phyloP scores from a whole-genome alignment of 1,140 invertebrate genomes.

The Euglossa dilemma region DNA sequence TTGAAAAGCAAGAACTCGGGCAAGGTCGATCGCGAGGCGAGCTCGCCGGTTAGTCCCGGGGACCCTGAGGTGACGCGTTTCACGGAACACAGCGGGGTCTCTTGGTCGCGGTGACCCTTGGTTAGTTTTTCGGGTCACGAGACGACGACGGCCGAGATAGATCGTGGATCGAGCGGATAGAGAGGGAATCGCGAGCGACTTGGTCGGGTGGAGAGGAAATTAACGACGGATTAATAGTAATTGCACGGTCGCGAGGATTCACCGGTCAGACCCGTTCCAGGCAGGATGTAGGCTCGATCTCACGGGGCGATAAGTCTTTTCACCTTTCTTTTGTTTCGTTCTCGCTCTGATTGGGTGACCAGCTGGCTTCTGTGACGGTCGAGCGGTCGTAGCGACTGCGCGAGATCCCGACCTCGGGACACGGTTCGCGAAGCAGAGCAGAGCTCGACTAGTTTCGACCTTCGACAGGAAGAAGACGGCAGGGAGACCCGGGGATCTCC shows the following conservation, averaged over 20 bases:
- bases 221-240: conserved; percentile 72
- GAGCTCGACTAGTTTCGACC: conserved; percentile 53
- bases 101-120: conserved; percentile 47
- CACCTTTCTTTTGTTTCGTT: conserved; percentile 82
- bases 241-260: conserved; percentile 58
- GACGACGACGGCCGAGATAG: too few relatives aligned
- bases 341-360: conserved; percentile 81
- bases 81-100: neutral
- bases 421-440: conserved; percentile 69
- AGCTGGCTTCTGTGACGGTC: conserved; percentile 61
- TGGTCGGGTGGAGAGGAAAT: conserved; percentile 12
- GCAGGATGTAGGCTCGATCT: conserved; percentile 74
- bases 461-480: conserved; percentile 63
- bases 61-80: too few relatives aligned
- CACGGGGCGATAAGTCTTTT: conserved; percentile 81
- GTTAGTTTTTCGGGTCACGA: conserved; percentile 57
- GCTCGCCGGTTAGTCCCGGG: too few relatives aligned
- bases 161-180: too few relatives aligned
- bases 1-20: conserved; percentile 51
- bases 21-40: conserved; percentile 43
- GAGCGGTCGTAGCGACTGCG: conserved; percentile 51
- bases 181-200: neutral
- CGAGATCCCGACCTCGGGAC: conserved; percentile 51
- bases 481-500: conserved; percentile 35
- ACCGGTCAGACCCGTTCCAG: conserved; percentile 42